Percentiles rank a stretch among this genome's conserved stretches.
These are phyloP conservation scores for Myotis daubentonii DNA, from an alignment of 2,797 vertebrate genomes.

Conservation along the genomic window DNA sequence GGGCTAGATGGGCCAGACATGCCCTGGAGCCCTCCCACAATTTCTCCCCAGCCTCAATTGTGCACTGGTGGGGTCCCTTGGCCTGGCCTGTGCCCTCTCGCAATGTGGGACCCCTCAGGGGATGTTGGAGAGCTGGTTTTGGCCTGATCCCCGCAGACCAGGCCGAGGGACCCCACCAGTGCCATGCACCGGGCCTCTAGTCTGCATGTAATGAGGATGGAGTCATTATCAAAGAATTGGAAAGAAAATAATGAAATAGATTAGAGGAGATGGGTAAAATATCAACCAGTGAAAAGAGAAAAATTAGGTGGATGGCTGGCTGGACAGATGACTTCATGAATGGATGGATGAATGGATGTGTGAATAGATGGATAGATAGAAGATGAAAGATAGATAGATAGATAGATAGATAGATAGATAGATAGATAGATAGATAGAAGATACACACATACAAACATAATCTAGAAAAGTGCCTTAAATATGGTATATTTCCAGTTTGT, in stretches of 20 bases:
- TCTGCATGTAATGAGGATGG: neutral
- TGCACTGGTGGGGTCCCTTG: accelerated
- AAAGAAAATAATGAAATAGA: neutral
- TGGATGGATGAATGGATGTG: neutral
- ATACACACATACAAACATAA: neutral
- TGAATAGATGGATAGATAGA: neutral
- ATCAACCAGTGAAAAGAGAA: neutral
- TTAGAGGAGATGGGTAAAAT: neutral
- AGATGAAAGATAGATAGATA: neutral
- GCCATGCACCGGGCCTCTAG: no score
- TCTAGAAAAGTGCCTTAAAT: neutral
- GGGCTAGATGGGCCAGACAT: no score
- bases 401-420: neutral
- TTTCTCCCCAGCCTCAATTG: no score
- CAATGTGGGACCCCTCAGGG: no score
- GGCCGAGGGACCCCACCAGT: no score
- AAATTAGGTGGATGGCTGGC: neutral
- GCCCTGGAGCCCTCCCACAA: no score
- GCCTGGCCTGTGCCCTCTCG: no score
- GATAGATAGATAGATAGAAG: neutral
- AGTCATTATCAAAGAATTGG: neutral
- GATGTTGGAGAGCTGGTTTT: no score
- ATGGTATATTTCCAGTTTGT: neutral
- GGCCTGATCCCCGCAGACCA: no score
- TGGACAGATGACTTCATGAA: neutral